These are phyloP conservation scores for Tenthredo amoena DNA, from an alignment of 2,888 invertebrate genomes.

Conservation along the genomic window DNA sequence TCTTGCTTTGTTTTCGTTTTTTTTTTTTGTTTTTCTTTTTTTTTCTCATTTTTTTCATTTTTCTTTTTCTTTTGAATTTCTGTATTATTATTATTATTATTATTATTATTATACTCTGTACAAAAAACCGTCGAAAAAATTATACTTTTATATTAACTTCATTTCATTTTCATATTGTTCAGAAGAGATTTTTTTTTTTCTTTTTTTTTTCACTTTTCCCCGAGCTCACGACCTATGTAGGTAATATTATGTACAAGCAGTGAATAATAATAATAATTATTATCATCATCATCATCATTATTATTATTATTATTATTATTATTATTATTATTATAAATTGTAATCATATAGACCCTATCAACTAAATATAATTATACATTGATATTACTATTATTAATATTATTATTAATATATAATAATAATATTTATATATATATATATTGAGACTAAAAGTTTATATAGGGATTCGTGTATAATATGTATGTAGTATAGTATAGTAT, in stretches of 20 bases:
- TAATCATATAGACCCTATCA: constrained; percentile 67
- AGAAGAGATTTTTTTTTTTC: constrained; percentile 66
- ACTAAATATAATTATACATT: constrained; percentile 77
- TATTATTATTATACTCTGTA: constrained; percentile 77
- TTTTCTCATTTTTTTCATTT: constrained; percentile 60
- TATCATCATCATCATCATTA: neutral
- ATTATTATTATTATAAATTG: constrained; percentile 58
- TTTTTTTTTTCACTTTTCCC: constrained; percentile 67
- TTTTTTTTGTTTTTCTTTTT: constrained; percentile 37
- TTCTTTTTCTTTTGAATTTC: constrained; percentile 57
- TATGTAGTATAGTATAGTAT: constrained; percentile 41
- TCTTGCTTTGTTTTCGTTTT: constrained; percentile 11
- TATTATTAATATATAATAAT: constrained; percentile 69
- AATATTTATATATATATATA: neutral
- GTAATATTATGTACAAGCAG: constrained; percentile 75
- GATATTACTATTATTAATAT: constrained; percentile 73
- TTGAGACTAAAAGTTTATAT: constrained; percentile 65
- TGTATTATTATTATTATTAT: constrained; percentile 55
- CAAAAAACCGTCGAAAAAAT: constrained; percentile 78
- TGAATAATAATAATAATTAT: constrained; percentile 67
- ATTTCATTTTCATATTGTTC: neutral
- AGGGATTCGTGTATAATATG: constrained; percentile 64
- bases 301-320: constrained; percentile 56
- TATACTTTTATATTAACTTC: constrained; percentile 70
- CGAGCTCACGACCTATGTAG: constrained; percentile 77